Evolutionary conservation across 92 coral and sea anemone species (phyloP).

Genomic region (Heteractis magnifica): DNA sequence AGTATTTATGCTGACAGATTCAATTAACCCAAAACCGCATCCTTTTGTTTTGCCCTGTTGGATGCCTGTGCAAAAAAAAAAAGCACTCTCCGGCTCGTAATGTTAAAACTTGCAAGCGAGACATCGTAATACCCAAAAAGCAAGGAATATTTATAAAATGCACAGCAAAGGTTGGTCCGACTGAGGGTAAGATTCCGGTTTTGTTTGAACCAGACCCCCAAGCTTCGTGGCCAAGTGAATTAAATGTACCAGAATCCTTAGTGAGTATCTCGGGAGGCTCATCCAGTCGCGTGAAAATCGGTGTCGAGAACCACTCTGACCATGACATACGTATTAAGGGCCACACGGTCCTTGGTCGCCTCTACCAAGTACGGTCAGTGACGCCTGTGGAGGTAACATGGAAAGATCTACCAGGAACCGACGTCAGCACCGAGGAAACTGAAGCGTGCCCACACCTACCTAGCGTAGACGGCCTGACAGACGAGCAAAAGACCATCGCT

Average conservation of each 20-base stretch:
- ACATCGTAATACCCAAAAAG: constrained; percentile 39
- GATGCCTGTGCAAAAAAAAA: too few species aligned
- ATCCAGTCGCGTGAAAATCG: constrained; percentile 34
- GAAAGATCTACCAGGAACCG: not conserved
- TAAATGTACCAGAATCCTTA: constrained; percentile 49
- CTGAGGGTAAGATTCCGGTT: constrained; percentile 57
- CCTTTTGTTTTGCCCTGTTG: too few species aligned
- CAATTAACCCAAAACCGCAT: too few species aligned
- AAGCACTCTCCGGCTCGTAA: too few species aligned
- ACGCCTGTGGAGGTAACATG: constrained; percentile 34
- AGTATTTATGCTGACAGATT: too few species aligned
- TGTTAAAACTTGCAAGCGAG: constrained; percentile 53
- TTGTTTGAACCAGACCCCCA: constrained; percentile 62
- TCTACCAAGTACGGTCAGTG: constrained; percentile 38
- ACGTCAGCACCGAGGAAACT: not conserved
- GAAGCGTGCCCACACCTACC: not conserved
- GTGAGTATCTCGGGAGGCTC: constrained; percentile 34
- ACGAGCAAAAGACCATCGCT: constrained; percentile 36
- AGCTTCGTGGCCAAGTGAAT: constrained; percentile 56
- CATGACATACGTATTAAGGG: constrained; percentile 15
- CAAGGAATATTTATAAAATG: constrained; percentile 43
- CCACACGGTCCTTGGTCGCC: constrained; percentile 37
- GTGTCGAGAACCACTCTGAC: constrained; percentile 37
- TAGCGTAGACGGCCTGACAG: constrained; percentile 30
- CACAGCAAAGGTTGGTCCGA: constrained; percentile 47